phyloP scores from a whole-genome alignment of 2,113 vertebrate genomes.

The Antechinus stuartii region DNA sequence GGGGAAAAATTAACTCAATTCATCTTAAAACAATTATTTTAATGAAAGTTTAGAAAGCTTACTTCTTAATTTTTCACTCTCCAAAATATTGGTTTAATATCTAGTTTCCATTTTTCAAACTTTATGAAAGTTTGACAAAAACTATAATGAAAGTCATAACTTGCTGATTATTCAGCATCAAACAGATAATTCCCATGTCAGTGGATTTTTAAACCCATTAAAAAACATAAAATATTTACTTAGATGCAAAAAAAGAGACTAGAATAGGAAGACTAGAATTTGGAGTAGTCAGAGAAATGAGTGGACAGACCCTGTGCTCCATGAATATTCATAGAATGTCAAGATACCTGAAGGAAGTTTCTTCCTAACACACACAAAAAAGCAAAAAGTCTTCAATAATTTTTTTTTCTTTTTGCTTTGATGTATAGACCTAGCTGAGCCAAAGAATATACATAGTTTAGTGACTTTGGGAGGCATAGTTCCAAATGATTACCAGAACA shows the following conservation, averaged over 20 bases:
- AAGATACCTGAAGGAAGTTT: not conserved
- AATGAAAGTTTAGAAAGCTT: not conserved
- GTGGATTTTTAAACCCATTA: not conserved
- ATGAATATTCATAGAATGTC: not conserved
- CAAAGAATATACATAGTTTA: not conserved
- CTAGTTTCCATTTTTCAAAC: not conserved
- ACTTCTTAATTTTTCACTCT: not conserved
- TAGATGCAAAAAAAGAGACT: not conserved
- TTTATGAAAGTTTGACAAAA: not conserved
- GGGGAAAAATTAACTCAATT: not conserved
- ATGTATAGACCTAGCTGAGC: not conserved
- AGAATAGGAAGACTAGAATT: conserved; percentile 16
- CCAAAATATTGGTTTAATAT: not conserved
- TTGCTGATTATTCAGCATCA: not conserved
- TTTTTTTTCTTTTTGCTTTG: not conserved
- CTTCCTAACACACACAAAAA: not conserved
- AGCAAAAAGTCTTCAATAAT: not conserved
- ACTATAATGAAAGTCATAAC: not conserved
- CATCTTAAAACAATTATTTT: not conserved
- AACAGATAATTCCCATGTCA: not conserved
- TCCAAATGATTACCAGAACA: not conserved
- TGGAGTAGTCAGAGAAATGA: conserved; percentile 41
- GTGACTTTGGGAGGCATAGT: not conserved
- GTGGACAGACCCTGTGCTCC: not conserved
- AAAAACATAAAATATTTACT: conserved; percentile 39